Percentiles rank a stretch among this genome's conserved stretches.
These are phyloP conservation scores for Calidris pugnax DNA, from an alignment of 2,113 vertebrate species.

Conservation along the genomic window DNA sequence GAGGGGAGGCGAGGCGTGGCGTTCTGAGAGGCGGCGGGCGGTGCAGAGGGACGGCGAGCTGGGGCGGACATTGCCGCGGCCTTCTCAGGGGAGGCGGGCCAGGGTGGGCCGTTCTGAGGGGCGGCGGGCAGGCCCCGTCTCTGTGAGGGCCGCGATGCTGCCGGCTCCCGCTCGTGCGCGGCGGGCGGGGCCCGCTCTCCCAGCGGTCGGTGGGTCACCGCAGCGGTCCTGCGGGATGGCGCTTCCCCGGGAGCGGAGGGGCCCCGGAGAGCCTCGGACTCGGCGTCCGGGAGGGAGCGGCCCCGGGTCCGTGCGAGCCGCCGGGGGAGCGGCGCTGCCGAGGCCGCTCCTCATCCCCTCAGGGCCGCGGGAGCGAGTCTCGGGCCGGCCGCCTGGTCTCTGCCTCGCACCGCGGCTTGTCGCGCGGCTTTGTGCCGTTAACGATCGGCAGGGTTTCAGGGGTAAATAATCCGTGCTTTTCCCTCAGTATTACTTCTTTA, in stretches of 20 bases:
- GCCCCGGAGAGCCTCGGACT: too few relatives aligned
- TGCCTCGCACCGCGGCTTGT: background rate
- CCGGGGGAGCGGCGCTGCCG: background rate
- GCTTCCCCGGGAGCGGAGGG: too few relatives aligned
- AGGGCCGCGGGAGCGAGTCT: too few relatives aligned
- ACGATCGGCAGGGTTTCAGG: background rate
- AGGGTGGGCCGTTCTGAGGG: background rate
- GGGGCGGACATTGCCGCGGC: too few relatives aligned
- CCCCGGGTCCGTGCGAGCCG: too few relatives aligned
- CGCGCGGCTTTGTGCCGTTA: background rate
- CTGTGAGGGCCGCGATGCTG: background rate
- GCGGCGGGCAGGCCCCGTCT: background rate
- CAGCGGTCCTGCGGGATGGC: too few relatives aligned
- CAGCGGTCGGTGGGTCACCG: too few relatives aligned
- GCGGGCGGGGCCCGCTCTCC: too few relatives aligned
- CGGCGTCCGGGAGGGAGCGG: background rate
- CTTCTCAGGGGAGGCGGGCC: too few relatives aligned
- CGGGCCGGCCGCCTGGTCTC: background rate
- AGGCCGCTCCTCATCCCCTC: background rate
- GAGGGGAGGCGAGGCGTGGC: too few relatives aligned
- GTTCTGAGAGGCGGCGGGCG: background rate
- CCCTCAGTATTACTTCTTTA: fast-evolving
- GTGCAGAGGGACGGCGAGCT: background rate
- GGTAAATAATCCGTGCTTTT: background rate
- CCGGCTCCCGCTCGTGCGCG: too few relatives aligned